Conservation (phyloP, 2,113 vertebrate species). For the Pogonocichla stellata region DNA sequence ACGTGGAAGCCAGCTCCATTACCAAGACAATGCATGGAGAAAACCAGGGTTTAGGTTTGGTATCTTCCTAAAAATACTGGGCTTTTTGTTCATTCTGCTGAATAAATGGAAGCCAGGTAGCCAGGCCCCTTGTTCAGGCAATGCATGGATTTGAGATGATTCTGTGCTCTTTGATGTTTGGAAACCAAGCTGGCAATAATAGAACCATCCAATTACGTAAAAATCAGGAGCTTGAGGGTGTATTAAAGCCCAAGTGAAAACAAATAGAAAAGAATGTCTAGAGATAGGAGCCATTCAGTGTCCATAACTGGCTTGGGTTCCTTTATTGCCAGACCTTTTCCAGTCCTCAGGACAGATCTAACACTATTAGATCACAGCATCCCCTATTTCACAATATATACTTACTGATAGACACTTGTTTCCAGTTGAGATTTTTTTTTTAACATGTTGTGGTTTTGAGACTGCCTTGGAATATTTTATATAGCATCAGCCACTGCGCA, state of each 20-base stretch:
- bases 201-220: neutral
- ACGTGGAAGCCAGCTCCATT: neutral
- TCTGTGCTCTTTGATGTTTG: neutral
- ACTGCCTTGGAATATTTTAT: conserved; percentile 56
- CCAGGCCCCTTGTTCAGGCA: neutral
- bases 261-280: neutral
- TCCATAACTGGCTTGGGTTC: neutral
- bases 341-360: neutral
- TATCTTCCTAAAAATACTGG: neutral
- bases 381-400: neutral
- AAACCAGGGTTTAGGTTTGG: neutral
- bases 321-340: neutral
- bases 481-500: conserved; percentile 57
- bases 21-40: neutral
- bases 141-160: neutral
- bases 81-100: neutral
- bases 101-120: neutral
- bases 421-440: neutral
- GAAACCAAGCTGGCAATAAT: neutral
- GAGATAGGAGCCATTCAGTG: neutral
- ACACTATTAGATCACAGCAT: neutral
- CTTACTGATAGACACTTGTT: neutral
- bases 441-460: neutral
- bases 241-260: neutral
- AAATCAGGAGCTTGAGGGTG: neutral